Base-by-base conservation (phyloP, 2,113 vertebrate genomes). In the Ariopsis seemanni region DNA sequence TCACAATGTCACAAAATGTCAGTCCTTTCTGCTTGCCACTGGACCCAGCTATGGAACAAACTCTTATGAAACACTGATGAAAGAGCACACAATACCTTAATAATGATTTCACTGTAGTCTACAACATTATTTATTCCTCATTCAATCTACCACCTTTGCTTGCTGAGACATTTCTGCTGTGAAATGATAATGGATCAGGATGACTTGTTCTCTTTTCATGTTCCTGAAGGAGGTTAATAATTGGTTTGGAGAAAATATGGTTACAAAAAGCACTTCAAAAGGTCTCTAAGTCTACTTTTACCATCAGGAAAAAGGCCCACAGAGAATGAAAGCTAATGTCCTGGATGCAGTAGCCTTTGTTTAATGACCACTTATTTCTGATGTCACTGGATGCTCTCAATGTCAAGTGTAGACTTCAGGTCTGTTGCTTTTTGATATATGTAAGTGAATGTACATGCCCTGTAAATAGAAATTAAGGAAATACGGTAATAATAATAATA, bases 261-360 rank as follows among this genome's bases (percentile, higher is more conserved):
- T 57, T 71, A n/a, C 42, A 75, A 85, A 80, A 87, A 89, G n/a
- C 69, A 87, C 65, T 83, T 82, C 63, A 84, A 90, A 77, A 57
- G 57, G 42, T 55, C 48, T n/a, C 52, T 12, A 80, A 55, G 48
- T 75, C 30, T 50, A 81, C 63, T 86, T 42, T 71, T 74, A 69
- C 14, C 27, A 55, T 86, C 11, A 83, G 25, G 53, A 11, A 15
- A 50, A 50, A 50, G 53, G 1, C 67, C 57, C 55, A 18, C 7
- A 4, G 67, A 75, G 10, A 88, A 77, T 79, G 77, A 69, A 88
- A 79, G 67, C 52, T 72, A 86, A 88, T 88, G 79, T 71, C 75
- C 65, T 8, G 53, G 78, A 71, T 86, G 14, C n/a, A 42, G 52
- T 57, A 50, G 52, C 22, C 15, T 67, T 83, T 57, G 22, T 85